Evolutionary conservation across 2,797 vertebrate genomes (phyloP), one percentile per base, ranked within the genome.

Genomic region (Pagetopsis macropterus): DNA sequence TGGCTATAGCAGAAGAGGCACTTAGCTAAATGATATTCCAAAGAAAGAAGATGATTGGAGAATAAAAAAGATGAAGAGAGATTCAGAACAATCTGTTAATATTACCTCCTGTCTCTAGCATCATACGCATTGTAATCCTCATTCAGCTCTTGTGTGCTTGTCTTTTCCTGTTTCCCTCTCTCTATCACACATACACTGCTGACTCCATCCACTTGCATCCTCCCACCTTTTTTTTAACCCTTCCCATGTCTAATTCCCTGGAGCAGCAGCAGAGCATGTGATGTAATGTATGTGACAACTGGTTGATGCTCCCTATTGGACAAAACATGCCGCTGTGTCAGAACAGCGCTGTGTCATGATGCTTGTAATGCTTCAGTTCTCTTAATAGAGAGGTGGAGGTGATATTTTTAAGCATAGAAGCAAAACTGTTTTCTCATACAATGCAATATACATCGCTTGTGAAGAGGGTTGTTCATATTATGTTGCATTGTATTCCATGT

Each of bases 181-280:
- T 79, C 27, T 27, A 27, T 27, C 70, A 68, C 75, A 73, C 57
- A 55, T 68, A 72, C 76, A 65, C 17, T 64, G 40, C 69, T 84
- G 84, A 84, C 80, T 87, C 13, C 70, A 85, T 79, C 73, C 69
- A 80, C 84, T 66, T 68, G 72, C 65, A 72, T 86, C 88, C 88
- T 61, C 86, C 87, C 75, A 6, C 33, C 8, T 37, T 37, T 37
- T 37, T 72, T 76, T 92, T 90, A 93, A 93, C 89, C 78, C 88
- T 78, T 88, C 72, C 59, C 3, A 12, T 14, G 54, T 72, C 17
- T 58, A 23, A 63, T 55, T 73, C 63, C 70, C 63, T 44, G 48
- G 15, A 81, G 80, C 69, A 54, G 70, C 65, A 62, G 61, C 75
- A 65, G 41, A 54, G 62, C 70, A 40, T 70, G 46, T 84, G 65